phyloP scores from a whole-genome alignment of 53 echinoderm and acorn worm genomes.

The Actinopyga echinites region DNA sequence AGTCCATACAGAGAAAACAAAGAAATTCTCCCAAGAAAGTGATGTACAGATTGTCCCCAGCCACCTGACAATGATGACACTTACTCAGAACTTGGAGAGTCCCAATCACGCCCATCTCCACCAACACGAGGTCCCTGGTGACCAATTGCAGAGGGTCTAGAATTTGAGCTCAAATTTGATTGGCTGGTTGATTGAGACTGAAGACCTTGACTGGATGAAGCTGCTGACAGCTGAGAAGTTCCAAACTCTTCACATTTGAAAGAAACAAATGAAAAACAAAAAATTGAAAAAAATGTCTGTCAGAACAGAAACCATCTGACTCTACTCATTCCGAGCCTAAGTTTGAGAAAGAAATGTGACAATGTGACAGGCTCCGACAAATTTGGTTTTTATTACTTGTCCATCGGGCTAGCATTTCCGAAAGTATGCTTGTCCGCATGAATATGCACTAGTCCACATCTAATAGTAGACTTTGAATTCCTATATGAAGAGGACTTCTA shows the following conservation, averaged over 20 bases:
- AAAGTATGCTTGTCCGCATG: no score
- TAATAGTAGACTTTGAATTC: no score
- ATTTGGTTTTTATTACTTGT: no score
- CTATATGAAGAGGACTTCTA: no score
- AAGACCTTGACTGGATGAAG: constrained; percentile 64
- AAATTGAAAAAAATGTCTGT: background rate
- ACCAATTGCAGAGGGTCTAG: constrained; percentile 88
- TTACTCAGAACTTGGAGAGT: constrained; percentile 86
- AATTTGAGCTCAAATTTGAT: constrained; percentile 76
- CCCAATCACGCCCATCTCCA: constrained; percentile 92
- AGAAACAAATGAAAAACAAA: background rate
- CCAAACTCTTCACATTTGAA: constrained; percentile 27
- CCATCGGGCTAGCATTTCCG: no score
- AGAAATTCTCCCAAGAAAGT: background rate
- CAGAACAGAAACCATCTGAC: no score
- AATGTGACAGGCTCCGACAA: no score
- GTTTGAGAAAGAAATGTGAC: no score
- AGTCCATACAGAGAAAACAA: no score
- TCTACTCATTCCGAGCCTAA: no score
- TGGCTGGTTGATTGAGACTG: constrained; percentile 83
- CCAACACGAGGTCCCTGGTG: constrained; percentile 70
- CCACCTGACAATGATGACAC: background rate
- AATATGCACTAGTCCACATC: no score
- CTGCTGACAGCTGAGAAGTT: constrained; percentile 41
- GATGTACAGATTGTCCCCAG: background rate